phyloP scores from a whole-genome alignment of 1,140 invertebrate genomes.

The Brachystomella parvula region DNA sequence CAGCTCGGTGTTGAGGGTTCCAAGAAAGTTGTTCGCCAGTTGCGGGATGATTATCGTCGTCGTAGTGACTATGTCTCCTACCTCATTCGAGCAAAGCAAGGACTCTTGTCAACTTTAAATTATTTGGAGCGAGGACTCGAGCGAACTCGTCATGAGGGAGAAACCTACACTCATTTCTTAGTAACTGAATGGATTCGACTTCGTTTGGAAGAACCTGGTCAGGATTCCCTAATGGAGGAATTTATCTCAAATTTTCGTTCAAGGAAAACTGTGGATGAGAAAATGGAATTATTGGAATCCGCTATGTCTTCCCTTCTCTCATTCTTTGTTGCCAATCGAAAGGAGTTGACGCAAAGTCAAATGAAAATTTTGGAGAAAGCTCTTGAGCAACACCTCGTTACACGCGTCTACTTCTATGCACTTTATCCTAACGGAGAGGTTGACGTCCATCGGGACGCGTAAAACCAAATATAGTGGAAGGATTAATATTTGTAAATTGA shows the following conservation, averaged over 20 bases:
- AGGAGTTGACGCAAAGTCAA: conserved; percentile 58
- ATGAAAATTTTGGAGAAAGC: conserved; percentile 59
- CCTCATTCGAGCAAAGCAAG: conserved; percentile 71
- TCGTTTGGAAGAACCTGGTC: conserved; percentile 55
- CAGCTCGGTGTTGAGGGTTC: conserved; percentile 65
- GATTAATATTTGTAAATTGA: neutral
- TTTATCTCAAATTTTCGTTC: conserved; percentile 71
- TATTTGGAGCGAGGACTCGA: conserved; percentile 57
- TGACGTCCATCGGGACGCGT: conserved; percentile 83
- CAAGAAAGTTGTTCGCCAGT: conserved; percentile 64
- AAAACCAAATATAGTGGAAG: too few species aligned
- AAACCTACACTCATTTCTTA: conserved; percentile 65
- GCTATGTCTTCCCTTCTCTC: conserved; percentile 26
- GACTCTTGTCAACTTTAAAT: conserved; percentile 67
- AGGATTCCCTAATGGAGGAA: conserved; percentile 40
- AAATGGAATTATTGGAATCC: conserved; percentile 58
- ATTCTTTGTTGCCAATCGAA: conserved; percentile 25
- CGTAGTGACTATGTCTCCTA: conserved; percentile 77
- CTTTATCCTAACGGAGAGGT: conserved; percentile 96
- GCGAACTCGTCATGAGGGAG: conserved; percentile 40
- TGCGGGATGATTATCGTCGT: conserved; percentile 70
- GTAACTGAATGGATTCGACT: conserved; percentile 68
- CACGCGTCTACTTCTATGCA: conserved; percentile 80
- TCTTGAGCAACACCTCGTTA: conserved; percentile 74
- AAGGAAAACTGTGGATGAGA: conserved; percentile 69